Conservation (phyloP, 2,888 invertebrate species). For the Polymixis lichenea region DNA sequence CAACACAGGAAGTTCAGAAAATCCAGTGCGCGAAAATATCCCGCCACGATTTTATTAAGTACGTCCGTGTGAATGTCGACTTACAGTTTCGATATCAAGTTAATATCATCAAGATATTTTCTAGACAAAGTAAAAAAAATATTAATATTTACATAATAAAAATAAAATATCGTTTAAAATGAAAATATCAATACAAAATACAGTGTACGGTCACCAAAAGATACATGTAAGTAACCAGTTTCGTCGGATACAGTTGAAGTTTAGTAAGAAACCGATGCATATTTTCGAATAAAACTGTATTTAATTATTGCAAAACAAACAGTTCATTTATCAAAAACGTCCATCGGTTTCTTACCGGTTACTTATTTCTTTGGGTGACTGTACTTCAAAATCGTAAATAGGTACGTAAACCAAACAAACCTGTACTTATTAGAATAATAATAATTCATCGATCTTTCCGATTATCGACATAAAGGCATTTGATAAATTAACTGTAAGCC, state of each 20-base stretch:
- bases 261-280: neutral
- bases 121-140: neutral
- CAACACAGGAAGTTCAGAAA: no score
- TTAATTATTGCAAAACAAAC: neutral
- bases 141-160: slow-evolving; percentile 19
- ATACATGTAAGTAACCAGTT: neutral
- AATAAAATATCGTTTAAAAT: neutral
- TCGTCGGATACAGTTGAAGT: neutral
- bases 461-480: slow-evolving; percentile 5
- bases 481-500: slow-evolving; percentile 20
- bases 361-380: no score
- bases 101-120: slow-evolving; percentile 16
- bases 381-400: slow-evolving; percentile 17
- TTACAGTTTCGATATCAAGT: slow-evolving; percentile 7
- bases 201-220: neutral
- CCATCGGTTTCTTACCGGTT: neutral
- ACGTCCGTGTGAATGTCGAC: no score
- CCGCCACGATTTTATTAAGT: no score
- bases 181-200: slow-evolving; percentile 2
- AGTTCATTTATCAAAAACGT: neutral
- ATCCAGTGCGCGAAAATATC: no score
- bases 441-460: neutral
- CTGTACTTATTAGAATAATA: slow-evolving; percentile 12
- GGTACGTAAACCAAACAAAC: neutral
- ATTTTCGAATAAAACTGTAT: neutral